Evolutionary conservation across 2,797 vertebrate species (phyloP).

Genomic region (Acomys russatus): DNA sequence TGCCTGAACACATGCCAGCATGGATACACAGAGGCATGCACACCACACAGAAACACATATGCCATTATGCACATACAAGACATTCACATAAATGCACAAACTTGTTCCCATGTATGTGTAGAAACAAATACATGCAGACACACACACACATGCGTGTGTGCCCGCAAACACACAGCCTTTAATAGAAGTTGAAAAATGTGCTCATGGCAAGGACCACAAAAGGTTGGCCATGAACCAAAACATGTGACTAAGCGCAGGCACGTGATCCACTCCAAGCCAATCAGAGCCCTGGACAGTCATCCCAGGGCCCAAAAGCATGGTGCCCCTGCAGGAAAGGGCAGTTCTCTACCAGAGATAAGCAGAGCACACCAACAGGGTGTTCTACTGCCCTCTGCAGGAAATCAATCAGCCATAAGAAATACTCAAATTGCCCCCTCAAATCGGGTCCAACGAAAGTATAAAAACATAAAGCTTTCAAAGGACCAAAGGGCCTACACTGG

Average conservation of each 20-base stretch:
- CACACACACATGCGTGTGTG: neutral
- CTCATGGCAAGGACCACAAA: neutral
- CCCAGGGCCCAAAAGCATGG: neutral
- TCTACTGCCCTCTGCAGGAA: constrained; percentile 37
- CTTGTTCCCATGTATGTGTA: rapidly evolving
- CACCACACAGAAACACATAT: neutral
- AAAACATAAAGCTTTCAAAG: constrained; percentile 10
- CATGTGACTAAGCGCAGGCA: neutral
- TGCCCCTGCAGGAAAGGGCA: neutral
- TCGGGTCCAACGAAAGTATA: neutral
- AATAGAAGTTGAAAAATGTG: neutral
- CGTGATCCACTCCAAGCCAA: neutral
- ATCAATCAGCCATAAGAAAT: constrained; percentile 6
- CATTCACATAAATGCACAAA: neutral
- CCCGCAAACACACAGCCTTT: neutral
- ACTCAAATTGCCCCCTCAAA: neutral
- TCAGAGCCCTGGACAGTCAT: neutral
- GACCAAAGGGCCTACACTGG: neutral
- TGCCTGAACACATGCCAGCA: neutral
- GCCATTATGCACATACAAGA: neutral
- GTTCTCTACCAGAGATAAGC: neutral
- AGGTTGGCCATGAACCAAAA: neutral
- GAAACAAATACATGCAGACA: neutral
- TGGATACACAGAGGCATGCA: neutral
- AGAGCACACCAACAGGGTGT: neutral